Base-by-base conservation (phyloP, 2,888 invertebrate species). In the Chymomyza procnemis region DNA sequence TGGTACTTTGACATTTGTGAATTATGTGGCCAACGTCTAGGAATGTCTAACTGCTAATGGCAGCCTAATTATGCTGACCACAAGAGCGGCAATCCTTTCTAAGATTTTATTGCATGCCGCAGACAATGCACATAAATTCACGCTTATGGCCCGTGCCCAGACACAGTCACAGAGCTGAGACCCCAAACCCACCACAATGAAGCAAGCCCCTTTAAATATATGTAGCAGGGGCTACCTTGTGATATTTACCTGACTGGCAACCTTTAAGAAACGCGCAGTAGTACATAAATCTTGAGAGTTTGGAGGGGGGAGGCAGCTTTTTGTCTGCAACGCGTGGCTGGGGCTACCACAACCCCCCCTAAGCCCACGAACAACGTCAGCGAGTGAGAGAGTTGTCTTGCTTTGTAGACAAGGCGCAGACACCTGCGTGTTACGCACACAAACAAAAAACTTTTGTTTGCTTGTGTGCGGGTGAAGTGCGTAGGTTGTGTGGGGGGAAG, bases 51-150 rank as follows among this genome's bases (percentile, higher is more conserved):
- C 73, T 77, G 80, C 80, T 84, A 81, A 81, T 81, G 81, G 81
- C 81, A 79, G 78, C 81, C 81, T 81, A 81, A 81, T 81, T 81
- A 84, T 78, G 78, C 79, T 81, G 72, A 74, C 80, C 79, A 74
- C 78, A 75, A 69, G 57, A 21, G 19, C 14, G 54, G 6, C 18
- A 46, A 8, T 60, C 8, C 21, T 52, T 21, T 61, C 21, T 55
- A 6, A n/a, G 19, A 34, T 18, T 66, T 41, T 60, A 66, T 59
- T 66, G 70, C 67, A 48, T 69, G 67, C 62, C 60, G 14, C 66
- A 66, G 66, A 67, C 72, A 70, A 69, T n/a, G 64, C 50, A 65
- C 62, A 79, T 75, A 81, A 81, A 81, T 81, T 81, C 74, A 63
- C 65, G 62, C 72, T 70, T 67, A 62, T 75, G 78, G 68, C 73